phyloP scores from a whole-genome alignment of 2,888 invertebrate genomes.

The Ferdinandea cuprea region DNA sequence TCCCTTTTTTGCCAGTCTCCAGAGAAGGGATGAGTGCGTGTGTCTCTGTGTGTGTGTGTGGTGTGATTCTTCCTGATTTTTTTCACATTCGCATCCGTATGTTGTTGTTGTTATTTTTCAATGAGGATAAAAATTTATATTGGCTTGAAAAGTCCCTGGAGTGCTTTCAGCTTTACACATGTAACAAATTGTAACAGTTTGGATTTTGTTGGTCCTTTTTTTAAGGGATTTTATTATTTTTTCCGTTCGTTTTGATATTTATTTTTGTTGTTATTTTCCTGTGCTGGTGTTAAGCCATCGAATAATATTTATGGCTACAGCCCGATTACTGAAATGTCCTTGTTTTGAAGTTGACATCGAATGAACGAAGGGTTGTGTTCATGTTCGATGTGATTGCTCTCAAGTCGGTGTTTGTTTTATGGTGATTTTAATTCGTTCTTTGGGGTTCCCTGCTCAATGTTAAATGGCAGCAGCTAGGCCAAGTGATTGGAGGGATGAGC shows the following conservation, averaged over 20 bases:
- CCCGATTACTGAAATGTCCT: conserved; percentile 71
- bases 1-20: conserved; percentile 38
- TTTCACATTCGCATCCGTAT: conserved; percentile 19
- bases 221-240: conserved; percentile 42
- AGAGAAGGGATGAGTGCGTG: not conserved
- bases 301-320: conserved; percentile 72
- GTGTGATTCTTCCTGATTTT: conserved; percentile 14
- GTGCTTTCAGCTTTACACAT: conserved; percentile 82
- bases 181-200: conserved; percentile 81
- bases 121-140: conserved; percentile 82
- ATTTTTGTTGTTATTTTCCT: conserved; percentile 25
- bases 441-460: conserved; percentile 48
- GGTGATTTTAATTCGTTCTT: conserved; percentile 70
- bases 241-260: conserved; percentile 59
- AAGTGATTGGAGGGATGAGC: conserved; percentile 55
- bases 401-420: conserved; percentile 69
- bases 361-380: not conserved
- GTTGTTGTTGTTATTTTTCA: conserved; percentile 80
- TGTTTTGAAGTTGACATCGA: conserved; percentile 42
- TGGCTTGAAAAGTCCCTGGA: conserved; percentile 82
- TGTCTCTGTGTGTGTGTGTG: conserved; percentile 1
- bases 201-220: conserved; percentile 60
- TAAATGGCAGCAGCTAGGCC: conserved; percentile 52
- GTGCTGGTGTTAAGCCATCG: conserved; percentile 44
- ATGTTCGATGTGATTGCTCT: conserved; percentile 48